phyloP scores from a whole-genome alignment of 2,113 vertebrate genomes.

The Chloroceryle aenea region DNA sequence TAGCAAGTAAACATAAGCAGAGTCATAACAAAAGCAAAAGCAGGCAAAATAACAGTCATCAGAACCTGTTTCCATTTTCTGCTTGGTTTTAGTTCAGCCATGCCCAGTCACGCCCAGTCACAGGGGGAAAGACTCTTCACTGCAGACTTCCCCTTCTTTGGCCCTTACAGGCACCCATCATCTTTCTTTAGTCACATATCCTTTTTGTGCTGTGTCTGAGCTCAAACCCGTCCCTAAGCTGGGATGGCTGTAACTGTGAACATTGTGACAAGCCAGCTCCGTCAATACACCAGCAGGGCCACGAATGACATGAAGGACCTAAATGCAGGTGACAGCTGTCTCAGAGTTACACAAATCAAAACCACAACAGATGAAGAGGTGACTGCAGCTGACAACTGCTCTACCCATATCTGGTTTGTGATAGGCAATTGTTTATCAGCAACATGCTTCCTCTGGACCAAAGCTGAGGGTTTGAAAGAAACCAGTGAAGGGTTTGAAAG shows the following conservation, averaged over 20 bases:
- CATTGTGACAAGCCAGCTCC: not conserved
- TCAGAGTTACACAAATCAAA: not conserved
- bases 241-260: not conserved
- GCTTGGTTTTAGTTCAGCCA: not conserved
- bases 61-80: not conserved
- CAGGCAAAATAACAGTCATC: not conserved
- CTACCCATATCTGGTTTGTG: not conserved
- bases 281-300: not conserved
- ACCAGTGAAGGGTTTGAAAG: not conserved
- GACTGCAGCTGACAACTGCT: not conserved
- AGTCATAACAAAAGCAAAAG: not conserved
- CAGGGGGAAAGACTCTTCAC: not conserved
- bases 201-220: not conserved
- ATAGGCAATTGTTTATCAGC: not conserved
- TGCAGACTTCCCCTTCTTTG: not conserved
- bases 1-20: not conserved
- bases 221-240: not conserved
- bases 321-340: not conserved
- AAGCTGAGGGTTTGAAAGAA: not conserved
- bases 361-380: not conserved
- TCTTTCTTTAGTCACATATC: fast-evolving
- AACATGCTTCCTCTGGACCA: not conserved
- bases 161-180: not conserved
- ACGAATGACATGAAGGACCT: not conserved
- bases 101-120: no score